Evolutionary conservation across 2,113 vertebrate genomes (phyloP).

Genomic region (Numenius arquata): DNA sequence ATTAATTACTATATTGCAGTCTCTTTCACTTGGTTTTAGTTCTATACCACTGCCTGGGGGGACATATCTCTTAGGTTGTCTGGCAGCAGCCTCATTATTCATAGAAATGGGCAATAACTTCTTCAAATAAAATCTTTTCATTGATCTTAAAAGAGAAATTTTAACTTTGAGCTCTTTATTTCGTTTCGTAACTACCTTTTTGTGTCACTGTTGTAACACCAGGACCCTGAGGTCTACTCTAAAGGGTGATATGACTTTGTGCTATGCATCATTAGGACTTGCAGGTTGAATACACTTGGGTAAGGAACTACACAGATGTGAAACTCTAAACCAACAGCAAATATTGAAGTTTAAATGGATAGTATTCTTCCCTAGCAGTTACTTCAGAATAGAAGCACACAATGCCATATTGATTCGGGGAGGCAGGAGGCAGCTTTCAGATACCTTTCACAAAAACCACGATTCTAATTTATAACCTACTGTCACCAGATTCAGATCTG

Average conservation of each 20-base stretch:
- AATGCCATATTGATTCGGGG: neutral
- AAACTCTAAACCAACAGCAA: neutral
- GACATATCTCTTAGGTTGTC: neutral
- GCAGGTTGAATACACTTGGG: neutral
- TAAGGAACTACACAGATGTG: neutral
- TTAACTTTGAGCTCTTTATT: constrained; percentile 25
- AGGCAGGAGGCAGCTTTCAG: neutral
- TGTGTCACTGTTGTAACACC: neutral
- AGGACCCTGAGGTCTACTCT: neutral
- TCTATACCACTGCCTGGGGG: constrained; percentile 6
- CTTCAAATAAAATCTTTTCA: constrained; percentile 10
- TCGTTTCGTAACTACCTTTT: neutral
- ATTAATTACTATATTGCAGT: constrained; percentile 9
- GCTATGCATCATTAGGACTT: neutral
- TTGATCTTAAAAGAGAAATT: constrained; percentile 42
- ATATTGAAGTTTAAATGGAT: neutral
- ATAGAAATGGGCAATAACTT: constrained; percentile 4
- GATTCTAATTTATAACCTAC: neutral
- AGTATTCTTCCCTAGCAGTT: neutral
- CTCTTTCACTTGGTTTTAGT: neutral
- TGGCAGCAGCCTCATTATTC: constrained; percentile 35
- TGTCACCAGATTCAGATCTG: neutral
- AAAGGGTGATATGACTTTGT: neutral
- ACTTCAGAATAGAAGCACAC: neutral
- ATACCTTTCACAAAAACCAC: neutral